These are phyloP conservation scores for Clarias batrachus DNA, from an alignment of 2,113 vertebrate genomes.

Conservation along the genomic window DNA sequence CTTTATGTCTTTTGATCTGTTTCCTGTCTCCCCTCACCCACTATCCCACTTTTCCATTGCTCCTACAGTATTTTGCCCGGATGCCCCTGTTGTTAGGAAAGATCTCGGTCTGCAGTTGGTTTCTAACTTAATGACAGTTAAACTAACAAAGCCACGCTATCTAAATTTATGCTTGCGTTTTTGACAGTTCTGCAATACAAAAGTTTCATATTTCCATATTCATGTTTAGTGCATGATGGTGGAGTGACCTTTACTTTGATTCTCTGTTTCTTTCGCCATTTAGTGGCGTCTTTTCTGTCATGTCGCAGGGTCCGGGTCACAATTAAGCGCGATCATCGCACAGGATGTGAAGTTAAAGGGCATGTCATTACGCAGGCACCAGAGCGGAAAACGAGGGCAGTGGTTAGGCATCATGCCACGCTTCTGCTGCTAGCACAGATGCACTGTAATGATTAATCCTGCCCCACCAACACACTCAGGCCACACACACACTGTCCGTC, in stretches of 20 bases:
- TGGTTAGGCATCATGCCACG: conserved; percentile 70
- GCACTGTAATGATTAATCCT: conserved; percentile 58
- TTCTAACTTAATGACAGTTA: background rate
- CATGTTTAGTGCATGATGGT: background rate
- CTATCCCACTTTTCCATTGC: background rate
- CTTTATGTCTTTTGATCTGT: background rate
- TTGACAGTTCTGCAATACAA: background rate
- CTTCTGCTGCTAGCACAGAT: conserved; percentile 74
- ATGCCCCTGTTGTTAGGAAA: background rate
- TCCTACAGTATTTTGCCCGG: background rate
- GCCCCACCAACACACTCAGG: conserved; percentile 25
- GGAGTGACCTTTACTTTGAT: conserved; percentile 15
- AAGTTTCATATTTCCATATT: conserved; percentile 17
- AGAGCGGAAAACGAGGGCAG: conserved; percentile 77
- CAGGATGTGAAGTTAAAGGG: conserved; percentile 75
- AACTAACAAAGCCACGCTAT: background rate
- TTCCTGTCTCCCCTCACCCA: background rate
- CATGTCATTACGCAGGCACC: conserved; percentile 80
- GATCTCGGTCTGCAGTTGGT: background rate
- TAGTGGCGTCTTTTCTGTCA: conserved; percentile 26
- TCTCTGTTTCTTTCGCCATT: conserved; percentile 23
- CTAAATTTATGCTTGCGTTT: background rate
- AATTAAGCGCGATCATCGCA: conserved; percentile 78
- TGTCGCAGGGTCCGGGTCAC: conserved; percentile 49
- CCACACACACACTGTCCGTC: conserved; percentile 43